Conservation (phyloP, 2,797 vertebrate species). For the Falco berigora region DNA sequence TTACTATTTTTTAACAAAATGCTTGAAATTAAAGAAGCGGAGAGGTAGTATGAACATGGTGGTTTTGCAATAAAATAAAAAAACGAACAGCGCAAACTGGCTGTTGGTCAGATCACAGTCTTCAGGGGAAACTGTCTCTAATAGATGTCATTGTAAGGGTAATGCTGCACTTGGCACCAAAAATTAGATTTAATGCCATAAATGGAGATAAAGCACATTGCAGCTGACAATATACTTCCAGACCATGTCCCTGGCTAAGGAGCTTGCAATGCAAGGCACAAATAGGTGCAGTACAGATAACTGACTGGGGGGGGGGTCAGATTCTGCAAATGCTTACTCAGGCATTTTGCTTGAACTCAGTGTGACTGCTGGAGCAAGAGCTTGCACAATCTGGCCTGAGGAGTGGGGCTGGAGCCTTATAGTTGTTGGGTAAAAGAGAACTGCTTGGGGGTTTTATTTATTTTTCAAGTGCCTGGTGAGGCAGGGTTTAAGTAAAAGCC, state of each 20-base stretch:
- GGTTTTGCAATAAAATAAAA: background rate
- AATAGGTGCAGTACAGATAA: constrained; percentile 46
- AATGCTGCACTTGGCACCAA: constrained; percentile 26
- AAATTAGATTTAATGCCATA: constrained; percentile 36
- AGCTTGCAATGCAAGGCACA: constrained; percentile 30
- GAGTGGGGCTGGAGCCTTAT: background rate
- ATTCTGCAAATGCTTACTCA: constrained; percentile 55
- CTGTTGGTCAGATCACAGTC: background rate
- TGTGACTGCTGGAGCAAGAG: background rate
- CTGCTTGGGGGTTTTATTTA: constrained; percentile 15
- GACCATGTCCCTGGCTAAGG: background rate
- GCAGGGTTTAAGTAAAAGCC: background rate
- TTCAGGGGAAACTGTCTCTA: background rate
- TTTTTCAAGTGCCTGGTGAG: constrained; percentile 14
- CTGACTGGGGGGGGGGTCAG: constrained; percentile 9
- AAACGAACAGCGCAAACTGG: background rate
- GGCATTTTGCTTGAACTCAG: constrained; percentile 5
- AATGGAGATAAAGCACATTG: constrained; percentile 24
- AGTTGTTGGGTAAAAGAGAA: constrained; percentile 9
- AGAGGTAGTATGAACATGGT: background rate
- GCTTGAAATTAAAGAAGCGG: background rate
- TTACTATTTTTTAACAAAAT: background rate
- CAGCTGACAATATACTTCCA: constrained; percentile 16
- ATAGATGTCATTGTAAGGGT: constrained; percentile 16
- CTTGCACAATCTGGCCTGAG: constrained; percentile 25